Evolutionary conservation across 2,797 vertebrate species (phyloP), one percentile per base, ranked within the genome.

Genomic region (Characodon lateralis): DNA sequence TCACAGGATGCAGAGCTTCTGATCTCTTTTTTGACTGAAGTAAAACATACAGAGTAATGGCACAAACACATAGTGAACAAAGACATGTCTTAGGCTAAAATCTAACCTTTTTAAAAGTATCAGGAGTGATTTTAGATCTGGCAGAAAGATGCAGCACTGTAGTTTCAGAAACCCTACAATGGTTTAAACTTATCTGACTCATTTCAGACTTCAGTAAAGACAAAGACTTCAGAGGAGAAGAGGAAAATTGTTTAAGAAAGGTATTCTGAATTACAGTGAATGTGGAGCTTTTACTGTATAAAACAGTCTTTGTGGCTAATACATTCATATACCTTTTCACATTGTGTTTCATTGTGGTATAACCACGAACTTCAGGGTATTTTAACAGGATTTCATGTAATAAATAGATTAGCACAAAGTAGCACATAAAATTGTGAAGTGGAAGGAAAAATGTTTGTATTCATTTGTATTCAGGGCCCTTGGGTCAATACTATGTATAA

Each of bases 1-100:
- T 50, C 31, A 71, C 78, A 69, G 72, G 74, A 90, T 72, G 75
- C 70, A 68, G 51, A 68, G 77, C 75, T 83, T 75, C 80, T 78
- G 56, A 77, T 91, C 74, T 87, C 65, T 78, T 92, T 87, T 90
- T 80, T 81, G 80, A 89, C 79, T 71, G 79, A 51, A 65, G 26
- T 51, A 75, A 75, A 81, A 69, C 61, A 74, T 50, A 73, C 73
- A 71, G 35, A 59, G 63, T 43, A 41, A 53, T 39, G 53, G 71
- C 83, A 79, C 79, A 55, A 70, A 81, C 65, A 69, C 46, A 43
- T 43, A 28, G n/a, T 48, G 16, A 48, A 50, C 53, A 48, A 24
- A 69, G 10, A 13, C 63, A 22, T 43, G 6, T 18, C 70, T 73
- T 16, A 46, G 10, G 41, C 50, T 65, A 2, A 78, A 74, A 72